phyloP scores from a whole-genome alignment of 2,113 vertebrate genomes.

The Coreoperca whiteheadi region DNA sequence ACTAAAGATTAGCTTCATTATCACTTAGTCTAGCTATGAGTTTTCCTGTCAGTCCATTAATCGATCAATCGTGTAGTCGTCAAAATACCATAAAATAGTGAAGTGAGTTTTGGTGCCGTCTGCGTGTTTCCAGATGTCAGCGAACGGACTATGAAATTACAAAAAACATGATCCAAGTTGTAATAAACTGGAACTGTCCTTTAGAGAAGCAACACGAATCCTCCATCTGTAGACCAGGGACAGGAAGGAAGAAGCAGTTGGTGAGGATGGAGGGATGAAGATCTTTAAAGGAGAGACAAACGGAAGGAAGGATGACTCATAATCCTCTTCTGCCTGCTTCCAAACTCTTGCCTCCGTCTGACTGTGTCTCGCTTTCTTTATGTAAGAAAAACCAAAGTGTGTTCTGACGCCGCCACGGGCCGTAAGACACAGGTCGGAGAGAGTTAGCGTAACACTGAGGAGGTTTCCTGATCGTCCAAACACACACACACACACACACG shows the following conservation, averaged over 20 bases:
- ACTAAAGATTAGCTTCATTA: too few relatives aligned
- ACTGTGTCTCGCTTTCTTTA: not conserved
- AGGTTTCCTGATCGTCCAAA: not conserved
- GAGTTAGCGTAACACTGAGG: not conserved
- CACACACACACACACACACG: not conserved
- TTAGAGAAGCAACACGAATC: not conserved
- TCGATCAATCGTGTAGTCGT: too few relatives aligned
- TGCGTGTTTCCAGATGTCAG: too few relatives aligned
- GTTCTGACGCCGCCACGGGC: not conserved
- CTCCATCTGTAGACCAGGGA: too few relatives aligned
- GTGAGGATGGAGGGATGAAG: conserved; percentile 24
- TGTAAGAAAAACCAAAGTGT: too few relatives aligned
- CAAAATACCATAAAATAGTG: too few relatives aligned
- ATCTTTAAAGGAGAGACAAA: conserved; percentile 7
- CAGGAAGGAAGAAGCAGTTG: not conserved
- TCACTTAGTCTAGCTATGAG: too few relatives aligned
- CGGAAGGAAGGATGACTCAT: conserved; percentile 17
- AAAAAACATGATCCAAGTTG: not conserved
- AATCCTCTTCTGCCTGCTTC: not conserved
- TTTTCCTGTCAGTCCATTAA: too few relatives aligned
- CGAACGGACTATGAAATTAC: not conserved
- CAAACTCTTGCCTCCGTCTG: not conserved
- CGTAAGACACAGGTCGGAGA: not conserved
- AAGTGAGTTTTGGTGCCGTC: too few relatives aligned
- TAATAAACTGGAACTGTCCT: not conserved